phyloP scores from a whole-genome alignment of 1,140 invertebrate genomes.

The Glomeris maerens region DNA sequence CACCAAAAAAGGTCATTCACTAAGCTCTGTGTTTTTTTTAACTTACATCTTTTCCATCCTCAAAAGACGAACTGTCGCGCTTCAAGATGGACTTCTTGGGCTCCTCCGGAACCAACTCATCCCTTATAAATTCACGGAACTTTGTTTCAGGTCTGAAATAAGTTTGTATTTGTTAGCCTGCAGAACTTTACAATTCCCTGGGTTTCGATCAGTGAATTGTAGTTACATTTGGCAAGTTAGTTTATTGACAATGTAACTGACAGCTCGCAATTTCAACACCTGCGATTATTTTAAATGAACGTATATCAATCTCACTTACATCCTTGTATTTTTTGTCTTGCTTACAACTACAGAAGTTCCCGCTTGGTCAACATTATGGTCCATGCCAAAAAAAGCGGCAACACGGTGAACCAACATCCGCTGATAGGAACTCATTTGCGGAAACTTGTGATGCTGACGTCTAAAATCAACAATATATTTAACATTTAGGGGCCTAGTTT shows the following conservation, averaged over 20 bases:
- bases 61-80: conserved; percentile 59
- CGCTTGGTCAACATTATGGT: conserved; percentile 79
- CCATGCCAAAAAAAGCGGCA: conserved; percentile 81
- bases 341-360: conserved; percentile 73
- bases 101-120: conserved; percentile 43
- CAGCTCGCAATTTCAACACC: too few relatives aligned
- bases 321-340: conserved; percentile 56
- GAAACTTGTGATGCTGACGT: conserved; percentile 60
- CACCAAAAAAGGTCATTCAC: conserved; percentile 16
- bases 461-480: conserved; percentile 23
- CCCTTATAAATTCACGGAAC: conserved; percentile 30
- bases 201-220: too few relatives aligned
- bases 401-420: conserved; percentile 87
- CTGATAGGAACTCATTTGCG: conserved; percentile 83
- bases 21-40: conserved; percentile 10
- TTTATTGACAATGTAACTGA: neutral
- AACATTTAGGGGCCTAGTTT: too few relatives aligned
- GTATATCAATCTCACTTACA: conserved; percentile 32
- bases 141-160: conserved; percentile 28
- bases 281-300: neutral
- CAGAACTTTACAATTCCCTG: too few relatives aligned
- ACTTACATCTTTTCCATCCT: conserved; percentile 39
- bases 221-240: too few relatives aligned
- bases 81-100: conserved; percentile 67
- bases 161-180: too few relatives aligned